phyloP scores from a whole-genome alignment of 2,888 invertebrate species.

The Thymelicus lineola region DNA sequence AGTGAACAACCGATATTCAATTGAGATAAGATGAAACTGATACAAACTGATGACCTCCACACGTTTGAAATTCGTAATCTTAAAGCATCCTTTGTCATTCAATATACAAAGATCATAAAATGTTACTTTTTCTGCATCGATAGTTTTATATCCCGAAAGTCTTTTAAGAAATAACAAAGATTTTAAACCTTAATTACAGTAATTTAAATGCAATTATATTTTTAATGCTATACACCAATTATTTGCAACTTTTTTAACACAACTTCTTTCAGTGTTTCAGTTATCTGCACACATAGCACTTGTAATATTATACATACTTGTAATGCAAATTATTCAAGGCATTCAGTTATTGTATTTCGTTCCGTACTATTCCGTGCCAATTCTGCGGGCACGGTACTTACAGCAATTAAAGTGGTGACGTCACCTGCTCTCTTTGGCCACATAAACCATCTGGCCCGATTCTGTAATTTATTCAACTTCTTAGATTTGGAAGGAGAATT shows the following conservation, averaged over 20 bases:
- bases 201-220: neutral
- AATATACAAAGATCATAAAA: no score
- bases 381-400: constrained; percentile 25
- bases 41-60: constrained; percentile 29
- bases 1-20: constrained; percentile 26
- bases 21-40: constrained; percentile 27
- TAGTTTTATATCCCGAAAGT: no score
- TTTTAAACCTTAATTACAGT: no score
- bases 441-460: constrained; percentile 2
- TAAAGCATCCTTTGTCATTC: neutral
- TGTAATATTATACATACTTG: neutral
- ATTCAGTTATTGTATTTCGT: constrained; percentile 27
- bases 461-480: neutral
- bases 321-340: constrained; percentile 16
- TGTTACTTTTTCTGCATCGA: no score
- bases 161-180: no score
- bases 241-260: neutral
- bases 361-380: constrained; percentile 18
- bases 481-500: neutral
- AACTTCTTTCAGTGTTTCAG: neutral
- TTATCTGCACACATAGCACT: constrained; percentile 1
- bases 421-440: constrained; percentile 5
- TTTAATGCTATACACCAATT: neutral
- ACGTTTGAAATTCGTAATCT: constrained; percentile 9
- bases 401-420: constrained; percentile 16